Percentiles rank a stretch among this genome's conserved stretches.
Conservation (phyloP, 2,113 vertebrate genomes). For the Anser brachyrhynchus region DNA sequence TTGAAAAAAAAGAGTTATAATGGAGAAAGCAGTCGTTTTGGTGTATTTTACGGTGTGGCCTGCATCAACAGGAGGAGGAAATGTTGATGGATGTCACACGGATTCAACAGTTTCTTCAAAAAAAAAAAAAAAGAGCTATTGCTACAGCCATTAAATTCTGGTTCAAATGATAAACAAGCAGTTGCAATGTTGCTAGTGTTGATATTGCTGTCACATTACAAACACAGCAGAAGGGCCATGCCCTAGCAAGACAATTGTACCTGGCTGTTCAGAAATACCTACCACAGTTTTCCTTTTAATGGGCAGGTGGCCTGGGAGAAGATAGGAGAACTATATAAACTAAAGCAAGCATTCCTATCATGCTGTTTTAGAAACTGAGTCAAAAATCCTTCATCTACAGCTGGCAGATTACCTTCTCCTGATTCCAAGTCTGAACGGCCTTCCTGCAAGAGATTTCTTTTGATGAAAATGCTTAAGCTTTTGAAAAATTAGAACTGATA, state of each 20-base stretch:
- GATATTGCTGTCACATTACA: background rate
- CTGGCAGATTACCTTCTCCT: background rate
- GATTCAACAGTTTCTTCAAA: background rate
- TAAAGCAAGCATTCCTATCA: background rate
- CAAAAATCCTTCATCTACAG: background rate
- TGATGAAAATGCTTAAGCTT: background rate
- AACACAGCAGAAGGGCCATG: background rate
- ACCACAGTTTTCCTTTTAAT: background rate
- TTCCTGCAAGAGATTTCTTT: background rate
- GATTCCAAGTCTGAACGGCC: background rate
- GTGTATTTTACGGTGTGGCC: background rate
- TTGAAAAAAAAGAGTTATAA: background rate
- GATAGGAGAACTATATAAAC: background rate
- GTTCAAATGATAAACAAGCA: background rate
- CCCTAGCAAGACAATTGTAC: background rate
- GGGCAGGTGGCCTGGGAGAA: background rate
- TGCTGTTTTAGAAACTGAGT: background rate
- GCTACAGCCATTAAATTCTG: background rate
- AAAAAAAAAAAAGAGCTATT: background rate
- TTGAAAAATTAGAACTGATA: background rate
- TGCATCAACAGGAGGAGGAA: background rate
- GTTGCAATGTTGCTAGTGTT: accelerated
- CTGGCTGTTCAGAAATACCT: background rate
- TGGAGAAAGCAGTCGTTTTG: background rate
- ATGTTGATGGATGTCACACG: background rate